Base-by-base conservation (phyloP, 2,797 vertebrate genomes). In the Girardinus metallicus region DNA sequence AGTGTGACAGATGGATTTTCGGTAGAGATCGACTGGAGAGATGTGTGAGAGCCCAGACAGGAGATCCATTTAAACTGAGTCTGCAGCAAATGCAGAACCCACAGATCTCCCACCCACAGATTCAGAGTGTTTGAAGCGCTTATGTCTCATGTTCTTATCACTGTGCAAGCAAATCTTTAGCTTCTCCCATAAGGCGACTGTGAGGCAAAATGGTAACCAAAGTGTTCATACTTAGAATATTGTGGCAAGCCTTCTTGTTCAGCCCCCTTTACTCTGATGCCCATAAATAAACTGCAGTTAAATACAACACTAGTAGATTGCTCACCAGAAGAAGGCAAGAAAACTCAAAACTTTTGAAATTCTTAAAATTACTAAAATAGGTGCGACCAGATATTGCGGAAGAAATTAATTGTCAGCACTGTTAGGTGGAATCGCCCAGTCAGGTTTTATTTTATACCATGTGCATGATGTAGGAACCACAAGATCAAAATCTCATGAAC, bases 1-100 rank as follows among this genome's bases (percentile, higher is more conserved):
- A 66, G 73, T 83, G 83, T 81, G 81, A 92, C 84, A 76, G 84
- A 89, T 88, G 80, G 87, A 83, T 86, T 80, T 80, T 83, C 77
- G 84, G 75, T 53, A 36, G 71, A 51, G 79, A 86, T 83, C 31
- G 34, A 84, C 73, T 72, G 55, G 39, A 66, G 49, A 82, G 71
- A 43, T 47, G 49, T 62, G 43, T 72, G 76, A 77, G 44, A 57
- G 55, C 79, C 74, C 55, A 80, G 76, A 47, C 77, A 81, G 76
- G 83, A 74, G 74, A 79, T 83, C 82, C 76, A 49, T 85, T 85
- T 47, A 85, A 74, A 86, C 55, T 21, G 26, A 85, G 53, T 76
- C 16, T 76, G 83, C 51, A 79, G 70, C 73, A 79, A 83, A 80
- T 31, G 74, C 34, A 71, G 26, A 49, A 41, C 57, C 21, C 9